Base-by-base conservation (phyloP, 2,797 vertebrate species). In the Leptodactylus fallax region DNA sequence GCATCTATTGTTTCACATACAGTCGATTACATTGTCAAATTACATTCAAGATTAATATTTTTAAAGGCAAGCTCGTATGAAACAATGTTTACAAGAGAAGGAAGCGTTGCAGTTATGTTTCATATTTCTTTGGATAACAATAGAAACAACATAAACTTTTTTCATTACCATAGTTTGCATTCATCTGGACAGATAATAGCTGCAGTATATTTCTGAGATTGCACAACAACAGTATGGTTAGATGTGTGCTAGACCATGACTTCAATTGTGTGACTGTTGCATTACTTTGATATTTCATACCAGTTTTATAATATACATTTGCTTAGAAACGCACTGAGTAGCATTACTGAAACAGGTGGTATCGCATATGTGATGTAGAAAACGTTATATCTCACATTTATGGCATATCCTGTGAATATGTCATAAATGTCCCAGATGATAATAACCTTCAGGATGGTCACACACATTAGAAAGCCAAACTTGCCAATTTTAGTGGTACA, bases 1-100 rank as follows among this genome's bases (percentile, higher is more conserved):
- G 81, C 81, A 83, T 21, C 49, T 71, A 83, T 83, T 83, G 65
- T 83, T 83, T 55, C 51, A 71, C 23, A 72, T n/a, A 45, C 23
- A 83, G 21, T 56, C 7, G 17, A 36, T 55, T 71, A 45, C 23
- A 71, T 72, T 72, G 81, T 83, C 81, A 83, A 55, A 71, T 71
- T 53, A 36, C 23, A 56, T 55, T 83, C 55, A 83, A 53, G 51
- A 83, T 45, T 71, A 27, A 36, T 83, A 56, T 71, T 83, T 58
- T 72, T 71, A n/a, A 13, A 56, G 81, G 13, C 63, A 56, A 36
- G n/a, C 61, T 25, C 12, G 23, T 27, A 67, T 12, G 2, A 67
- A 25, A 49, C 49, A 25, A 78, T 55, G 49, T 55, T 55, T 55
- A 78, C 76, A 55, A 58, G 13, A 4, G 7, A 56, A 56, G 11